phyloP scores from a whole-genome alignment of 2,888 invertebrate species.

The Notodonta ziczac region DNA sequence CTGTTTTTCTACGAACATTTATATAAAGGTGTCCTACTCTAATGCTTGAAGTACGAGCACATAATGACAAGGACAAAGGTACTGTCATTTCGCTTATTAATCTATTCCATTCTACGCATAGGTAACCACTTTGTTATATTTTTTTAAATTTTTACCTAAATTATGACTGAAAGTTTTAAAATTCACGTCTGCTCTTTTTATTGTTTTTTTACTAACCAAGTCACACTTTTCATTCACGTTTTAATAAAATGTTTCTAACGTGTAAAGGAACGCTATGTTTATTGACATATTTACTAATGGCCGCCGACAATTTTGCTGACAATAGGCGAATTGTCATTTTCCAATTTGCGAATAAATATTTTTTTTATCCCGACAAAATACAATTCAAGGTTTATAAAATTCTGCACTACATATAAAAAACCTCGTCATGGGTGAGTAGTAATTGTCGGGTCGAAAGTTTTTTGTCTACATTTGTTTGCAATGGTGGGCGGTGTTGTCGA shows the following conservation, averaged over 20 bases:
- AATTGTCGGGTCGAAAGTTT: conserved; percentile 38
- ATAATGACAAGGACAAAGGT: background rate
- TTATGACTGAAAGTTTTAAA: too few species aligned
- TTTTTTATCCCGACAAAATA: conserved; percentile 46
- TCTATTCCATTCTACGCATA: background rate
- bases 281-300: conserved; percentile 48
- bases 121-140: background rate
- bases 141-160: too few species aligned
- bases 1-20: conserved; percentile 7
- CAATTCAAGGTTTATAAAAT: conserved; percentile 46
- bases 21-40: conserved; percentile 14
- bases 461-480: conserved; percentile 45
- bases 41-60: conserved; percentile 10
- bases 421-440: conserved; percentile 75
- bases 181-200: too few species aligned
- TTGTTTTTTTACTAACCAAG: too few species aligned
- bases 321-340: conserved; percentile 51
- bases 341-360: conserved; percentile 50
- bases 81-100: background rate
- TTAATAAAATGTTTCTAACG: background rate
- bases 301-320: conserved; percentile 35
- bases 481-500: conserved; percentile 72
- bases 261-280: conserved; percentile 36
- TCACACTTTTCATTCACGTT: too few species aligned
- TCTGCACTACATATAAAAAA: conserved; percentile 40